phyloP scores from a whole-genome alignment of 2,113 vertebrate species.

The Megaceryle torquata region DNA sequence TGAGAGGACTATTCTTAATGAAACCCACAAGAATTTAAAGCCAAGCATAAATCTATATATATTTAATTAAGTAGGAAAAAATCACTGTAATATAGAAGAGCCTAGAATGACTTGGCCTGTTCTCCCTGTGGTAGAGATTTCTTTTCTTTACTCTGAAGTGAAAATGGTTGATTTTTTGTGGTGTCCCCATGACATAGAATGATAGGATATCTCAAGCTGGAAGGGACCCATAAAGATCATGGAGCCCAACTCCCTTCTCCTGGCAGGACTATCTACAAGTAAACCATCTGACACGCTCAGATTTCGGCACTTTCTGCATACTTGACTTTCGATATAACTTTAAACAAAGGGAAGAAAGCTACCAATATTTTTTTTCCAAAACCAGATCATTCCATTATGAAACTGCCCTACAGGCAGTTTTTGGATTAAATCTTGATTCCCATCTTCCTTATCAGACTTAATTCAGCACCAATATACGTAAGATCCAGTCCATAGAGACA shows the following conservation, averaged over 20 bases:
- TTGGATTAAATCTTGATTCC: neutral
- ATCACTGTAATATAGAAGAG: neutral
- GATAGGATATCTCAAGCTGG: neutral
- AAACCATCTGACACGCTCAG: neutral
- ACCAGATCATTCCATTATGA: neutral
- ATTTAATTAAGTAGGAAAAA: neutral
- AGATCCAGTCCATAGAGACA: neutral
- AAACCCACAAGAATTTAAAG: neutral
- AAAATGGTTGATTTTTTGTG: neutral
- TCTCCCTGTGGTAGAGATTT: neutral
- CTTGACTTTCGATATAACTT: neutral
- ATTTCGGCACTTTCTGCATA: neutral
- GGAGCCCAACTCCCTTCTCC: neutral
- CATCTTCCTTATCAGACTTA: fast-evolving
- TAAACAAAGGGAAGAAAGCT: neutral
- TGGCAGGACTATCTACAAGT: neutral
- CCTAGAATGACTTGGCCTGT: too few species aligned
- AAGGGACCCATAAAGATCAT: neutral
- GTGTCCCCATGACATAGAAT: neutral
- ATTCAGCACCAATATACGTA: fast-evolving
- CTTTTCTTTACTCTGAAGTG: neutral
- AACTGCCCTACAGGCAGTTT: neutral
- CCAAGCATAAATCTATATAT: neutral
- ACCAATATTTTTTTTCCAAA: neutral
- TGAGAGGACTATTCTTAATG: neutral